phyloP scores from a whole-genome alignment of 2,113 vertebrate species.

The Trematomus loennbergii region DNA sequence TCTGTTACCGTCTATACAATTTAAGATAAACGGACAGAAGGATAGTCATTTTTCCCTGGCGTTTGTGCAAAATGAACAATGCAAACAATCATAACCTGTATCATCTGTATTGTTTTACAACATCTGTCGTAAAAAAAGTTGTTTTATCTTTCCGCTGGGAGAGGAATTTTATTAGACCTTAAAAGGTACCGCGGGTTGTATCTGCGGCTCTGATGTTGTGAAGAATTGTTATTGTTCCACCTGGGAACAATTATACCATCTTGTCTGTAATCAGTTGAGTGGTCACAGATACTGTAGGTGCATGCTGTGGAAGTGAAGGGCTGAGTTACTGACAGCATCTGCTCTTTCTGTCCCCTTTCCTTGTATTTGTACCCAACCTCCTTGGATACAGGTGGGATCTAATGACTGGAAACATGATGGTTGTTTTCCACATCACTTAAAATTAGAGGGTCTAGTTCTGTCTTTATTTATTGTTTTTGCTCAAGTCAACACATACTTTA shows the following conservation, averaged over 20 bases:
- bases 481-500: constrained; percentile 50
- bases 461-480: constrained; percentile 39
- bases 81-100: constrained; percentile 10
- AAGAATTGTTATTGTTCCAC: constrained; percentile 58
- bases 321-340: constrained; percentile 15
- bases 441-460: constrained; percentile 52
- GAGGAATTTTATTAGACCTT: constrained; percentile 64
- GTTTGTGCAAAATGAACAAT: constrained; percentile 10
- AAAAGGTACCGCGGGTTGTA: constrained; percentile 52
- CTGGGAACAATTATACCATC: constrained; percentile 59
- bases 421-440: constrained; percentile 46
- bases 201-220: constrained; percentile 19
- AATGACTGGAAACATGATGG: constrained; percentile 53
- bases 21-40: not conserved
- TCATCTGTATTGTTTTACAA: constrained; percentile 52
- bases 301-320: constrained; percentile 36
- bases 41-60: not conserved
- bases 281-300: constrained; percentile 46
- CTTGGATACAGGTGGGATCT: constrained; percentile 56
- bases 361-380: constrained; percentile 13
- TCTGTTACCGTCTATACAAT: not conserved
- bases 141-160: constrained; percentile 57
- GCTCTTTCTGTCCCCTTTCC: constrained; percentile 20
- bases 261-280: constrained; percentile 62
- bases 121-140: constrained; percentile 34